A percentile compares a stretch with the other conserved stretches of the same genome.
phyloP scores from a whole-genome alignment of 2,797 vertebrate species.

The Sebastes miniatus region DNA sequence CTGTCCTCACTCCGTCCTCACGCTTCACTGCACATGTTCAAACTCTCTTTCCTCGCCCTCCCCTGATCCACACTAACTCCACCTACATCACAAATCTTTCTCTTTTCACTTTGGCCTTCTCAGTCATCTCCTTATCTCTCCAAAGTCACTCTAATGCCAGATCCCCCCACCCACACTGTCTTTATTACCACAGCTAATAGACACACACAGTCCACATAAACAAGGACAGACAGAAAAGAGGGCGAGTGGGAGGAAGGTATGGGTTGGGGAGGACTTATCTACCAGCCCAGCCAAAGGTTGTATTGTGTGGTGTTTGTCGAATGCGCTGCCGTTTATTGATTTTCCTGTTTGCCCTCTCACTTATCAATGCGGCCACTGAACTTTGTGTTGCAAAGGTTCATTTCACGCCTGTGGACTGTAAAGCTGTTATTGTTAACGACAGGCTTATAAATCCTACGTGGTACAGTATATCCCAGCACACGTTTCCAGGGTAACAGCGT shows the following conservation, averaged over 20 bases:
- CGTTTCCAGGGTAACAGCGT: slow-evolving; percentile 11
- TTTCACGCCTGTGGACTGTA: slow-evolving; percentile 2
- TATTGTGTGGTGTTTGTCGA: slow-evolving; percentile 52
- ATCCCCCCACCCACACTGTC: not conserved
- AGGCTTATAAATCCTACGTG: slow-evolving; percentile 25
- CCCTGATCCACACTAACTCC: slow-evolving; percentile 54
- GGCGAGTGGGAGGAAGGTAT: not conserved
- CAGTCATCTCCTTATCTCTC: slow-evolving; percentile 33
- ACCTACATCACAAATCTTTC: slow-evolving; percentile 54
- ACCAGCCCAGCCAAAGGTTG: slow-evolving; percentile 69
- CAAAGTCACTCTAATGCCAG: not conserved
- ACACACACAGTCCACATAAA: slow-evolving; percentile 28
- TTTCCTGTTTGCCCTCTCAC: slow-evolving; percentile 51
- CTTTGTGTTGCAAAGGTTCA: slow-evolving; percentile 52
- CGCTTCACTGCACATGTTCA: slow-evolving; percentile 38
- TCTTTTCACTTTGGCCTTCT: slow-evolving; percentile 20
- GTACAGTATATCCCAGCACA: slow-evolving; percentile 1
- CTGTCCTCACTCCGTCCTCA: slow-evolving; percentile 7
- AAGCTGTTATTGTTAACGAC: slow-evolving; percentile 17
- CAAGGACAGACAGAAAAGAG: slow-evolving; percentile 9
- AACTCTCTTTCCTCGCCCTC: slow-evolving; percentile 29
- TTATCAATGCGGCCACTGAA: slow-evolving; percentile 66
- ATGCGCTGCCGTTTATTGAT: slow-evolving; percentile 30
- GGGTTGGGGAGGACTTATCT: slow-evolving; percentile 46
- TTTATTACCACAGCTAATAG: slow-evolving; percentile 18